Base-by-base conservation (phyloP, 1,140 invertebrate genomes). In the Tetragnatha versicolor region DNA sequence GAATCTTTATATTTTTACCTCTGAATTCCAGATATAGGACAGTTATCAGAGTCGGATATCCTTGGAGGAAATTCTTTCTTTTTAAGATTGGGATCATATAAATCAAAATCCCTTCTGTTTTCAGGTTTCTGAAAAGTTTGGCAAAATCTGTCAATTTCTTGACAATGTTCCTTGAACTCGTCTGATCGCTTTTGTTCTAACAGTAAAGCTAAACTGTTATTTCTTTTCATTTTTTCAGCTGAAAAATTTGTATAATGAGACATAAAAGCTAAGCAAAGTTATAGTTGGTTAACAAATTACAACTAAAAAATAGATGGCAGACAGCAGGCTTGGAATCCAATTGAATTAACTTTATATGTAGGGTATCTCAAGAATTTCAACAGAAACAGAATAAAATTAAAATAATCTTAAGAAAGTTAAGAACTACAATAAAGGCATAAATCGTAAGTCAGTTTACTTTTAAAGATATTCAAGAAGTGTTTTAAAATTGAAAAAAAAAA, bases 41-140 rank as follows among this genome's bases (percentile, higher is more conserved):
- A 88, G 2, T 88, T 86, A 83, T 94, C 92, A 80, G 91, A 89
- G 84, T 94, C 92, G 22, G 87, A 84, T 0, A 91, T 85, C 65
- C 93, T 85, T 89, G 89, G 88, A 0, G 93, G 92, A 53, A 91
- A 85, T 65, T 91, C 89, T 84, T 93, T 94, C 84, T 92, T 94
- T 4, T 92, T 84, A 6, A 83, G 86, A 73, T 94, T 88, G 0
- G 93, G 93, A 85, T 95, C 93, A 84, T 95, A 93, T 2, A 96
- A 87, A 85, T 97, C 94, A 83, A 88, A 96, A 83, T 96, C 94
- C 1, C 92, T 88, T 5, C 93, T 87, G 75, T 91, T 89, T 82
- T 93, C 90, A 37, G 89, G 88, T 22, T 90, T 89, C 85, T 96
- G 95, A 84, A 90, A 92, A 5, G 88, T 86, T 49, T 88, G 87